A percentile compares a stretch with the other conserved stretches of the same genome.
Conservation (phyloP, 2,113 vertebrate genomes). For the Neopipo cinnamomea region DNA sequence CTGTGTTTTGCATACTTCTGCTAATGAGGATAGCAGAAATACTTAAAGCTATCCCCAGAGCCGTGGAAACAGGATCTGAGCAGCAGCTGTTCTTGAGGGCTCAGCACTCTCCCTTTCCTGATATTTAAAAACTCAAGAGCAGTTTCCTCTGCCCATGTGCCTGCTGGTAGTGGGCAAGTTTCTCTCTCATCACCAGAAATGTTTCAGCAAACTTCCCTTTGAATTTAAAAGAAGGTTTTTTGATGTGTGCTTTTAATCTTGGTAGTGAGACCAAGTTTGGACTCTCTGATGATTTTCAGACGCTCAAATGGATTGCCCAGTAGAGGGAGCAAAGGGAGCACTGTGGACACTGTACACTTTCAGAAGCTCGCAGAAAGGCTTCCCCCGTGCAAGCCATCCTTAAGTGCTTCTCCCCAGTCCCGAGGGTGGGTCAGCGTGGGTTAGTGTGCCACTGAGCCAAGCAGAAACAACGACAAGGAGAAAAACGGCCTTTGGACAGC, state of each 20-base stretch:
- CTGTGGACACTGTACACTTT: fast-evolving
- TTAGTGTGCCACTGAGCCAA: neutral
- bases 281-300: fast-evolving
- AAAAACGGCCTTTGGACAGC: neutral
- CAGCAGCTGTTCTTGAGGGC: neutral
- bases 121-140: fast-evolving
- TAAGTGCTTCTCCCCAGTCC: fast-evolving
- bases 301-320: neutral
- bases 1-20: neutral
- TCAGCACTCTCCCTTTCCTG: neutral
- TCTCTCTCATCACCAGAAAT: neutral
- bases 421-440: neutral
- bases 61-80: neutral
- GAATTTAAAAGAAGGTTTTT: neutral
- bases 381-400: neutral
- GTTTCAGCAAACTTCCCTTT: neutral
- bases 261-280: neutral
- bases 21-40: neutral
- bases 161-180: neutral
- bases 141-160: neutral
- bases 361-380: neutral
- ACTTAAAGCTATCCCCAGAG: neutral
- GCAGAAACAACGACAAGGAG: neutral
- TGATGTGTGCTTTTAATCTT: neutral
- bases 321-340: constrained; percentile 1